Evolutionary conservation across 2,888 invertebrate genomes (phyloP).

Genomic region (Ptychoptera albimana): DNA sequence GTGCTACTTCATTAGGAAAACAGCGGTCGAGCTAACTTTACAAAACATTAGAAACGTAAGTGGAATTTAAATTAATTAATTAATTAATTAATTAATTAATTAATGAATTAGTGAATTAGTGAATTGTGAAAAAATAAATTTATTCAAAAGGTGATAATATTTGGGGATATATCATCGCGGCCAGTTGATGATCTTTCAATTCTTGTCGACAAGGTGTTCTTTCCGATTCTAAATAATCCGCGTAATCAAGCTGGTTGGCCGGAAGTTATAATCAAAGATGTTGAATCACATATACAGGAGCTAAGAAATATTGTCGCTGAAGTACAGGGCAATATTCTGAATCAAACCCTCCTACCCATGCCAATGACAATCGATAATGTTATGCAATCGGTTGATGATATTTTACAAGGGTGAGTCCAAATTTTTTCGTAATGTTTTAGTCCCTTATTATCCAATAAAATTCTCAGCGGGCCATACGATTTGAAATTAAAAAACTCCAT

Average conservation of each 20-base stretch:
- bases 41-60: constrained; percentile 24
- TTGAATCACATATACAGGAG: constrained; percentile 49
- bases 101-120: no score
- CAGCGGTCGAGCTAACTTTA: constrained; percentile 25
- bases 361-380: constrained; percentile 59
- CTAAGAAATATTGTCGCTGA: constrained; percentile 50
- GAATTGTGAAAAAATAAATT: neutral
- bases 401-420: constrained; percentile 29
- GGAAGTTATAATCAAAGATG: constrained; percentile 48
- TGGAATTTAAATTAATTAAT: neutral
- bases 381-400: constrained; percentile 38
- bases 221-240: constrained; percentile 54
- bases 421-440: neutral
- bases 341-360: constrained; percentile 77
- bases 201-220: constrained; percentile 55
- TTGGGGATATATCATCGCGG: constrained; percentile 59
- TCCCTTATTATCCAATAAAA: neutral
- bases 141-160: constrained; percentile 33
- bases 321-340: constrained; percentile 63
- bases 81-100: constrained; percentile 33
- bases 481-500: constrained; percentile 57
- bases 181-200: constrained; percentile 53
- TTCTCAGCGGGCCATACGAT: constrained; percentile 30
- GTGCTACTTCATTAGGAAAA: constrained; percentile 37
- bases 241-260: constrained; percentile 59